A percentile compares a stretch with the other conserved stretches of the same genome.
Conservation (phyloP, 2,888 invertebrate genomes). For the Cataglyphis altisquamis region DNA sequence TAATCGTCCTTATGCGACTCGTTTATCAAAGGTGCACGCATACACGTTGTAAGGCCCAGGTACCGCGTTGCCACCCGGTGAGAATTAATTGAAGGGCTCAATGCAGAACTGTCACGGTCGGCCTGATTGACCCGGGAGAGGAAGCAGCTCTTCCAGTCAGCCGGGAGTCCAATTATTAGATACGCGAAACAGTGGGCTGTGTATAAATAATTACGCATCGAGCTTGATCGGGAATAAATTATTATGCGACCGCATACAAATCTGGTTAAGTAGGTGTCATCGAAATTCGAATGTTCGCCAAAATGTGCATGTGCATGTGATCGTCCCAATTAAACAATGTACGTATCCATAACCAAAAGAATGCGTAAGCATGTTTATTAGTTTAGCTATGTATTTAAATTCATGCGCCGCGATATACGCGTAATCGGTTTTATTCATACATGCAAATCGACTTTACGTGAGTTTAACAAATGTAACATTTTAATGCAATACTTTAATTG, state of each 20-base stretch:
- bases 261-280: constrained; percentile 47
- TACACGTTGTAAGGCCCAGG: constrained; percentile 25
- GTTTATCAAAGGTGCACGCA: constrained; percentile 68
- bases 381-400: constrained; percentile 34
- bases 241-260: constrained; percentile 47
- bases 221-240: constrained; percentile 46
- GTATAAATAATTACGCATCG: constrained; percentile 39
- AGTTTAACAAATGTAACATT: constrained; percentile 41
- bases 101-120: constrained; percentile 39
- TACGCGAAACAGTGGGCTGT: constrained; percentile 11
- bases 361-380: constrained; percentile 45
- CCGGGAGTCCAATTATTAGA: constrained; percentile 43
- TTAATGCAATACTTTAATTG: constrained; percentile 22
- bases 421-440: constrained; percentile 44
- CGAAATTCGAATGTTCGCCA: constrained; percentile 18
- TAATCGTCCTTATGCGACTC: constrained; percentile 71
- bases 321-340: constrained; percentile 47
- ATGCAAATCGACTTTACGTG: constrained; percentile 41
- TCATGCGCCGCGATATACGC: constrained; percentile 28
- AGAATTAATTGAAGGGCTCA: constrained; percentile 68
- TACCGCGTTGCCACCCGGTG: constrained; percentile 41
- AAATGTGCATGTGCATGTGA: not conserved
- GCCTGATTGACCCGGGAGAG: constrained; percentile 44
- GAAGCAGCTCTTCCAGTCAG: constrained; percentile 51
- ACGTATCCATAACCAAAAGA: constrained; percentile 24